Conservation (phyloP, 2,113 vertebrate species). For the Podarcis muralis region DNA sequence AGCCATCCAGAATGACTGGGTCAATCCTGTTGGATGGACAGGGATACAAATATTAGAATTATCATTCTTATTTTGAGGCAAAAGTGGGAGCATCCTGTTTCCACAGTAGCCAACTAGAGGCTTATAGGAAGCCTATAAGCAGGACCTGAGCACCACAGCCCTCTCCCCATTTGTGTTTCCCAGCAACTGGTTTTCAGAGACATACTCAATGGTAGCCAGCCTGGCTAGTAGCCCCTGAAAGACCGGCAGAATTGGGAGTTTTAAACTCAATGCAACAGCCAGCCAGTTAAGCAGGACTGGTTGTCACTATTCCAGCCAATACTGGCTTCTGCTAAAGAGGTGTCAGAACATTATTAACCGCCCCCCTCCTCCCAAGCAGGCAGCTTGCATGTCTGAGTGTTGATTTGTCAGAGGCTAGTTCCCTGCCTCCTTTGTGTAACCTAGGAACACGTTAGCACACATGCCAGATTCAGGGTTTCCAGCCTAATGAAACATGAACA, state of each 20-base stretch:
- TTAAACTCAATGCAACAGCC: not conserved
- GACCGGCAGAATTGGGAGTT: not conserved
- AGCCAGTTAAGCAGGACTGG: not conserved
- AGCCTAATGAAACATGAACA: accelerated
- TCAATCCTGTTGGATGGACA: too few relatives aligned
- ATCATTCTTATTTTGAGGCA: too few relatives aligned
- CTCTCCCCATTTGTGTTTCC: too few relatives aligned
- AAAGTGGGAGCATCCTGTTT: too few relatives aligned
- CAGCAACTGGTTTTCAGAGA: too few relatives aligned
- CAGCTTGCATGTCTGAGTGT: not conserved
- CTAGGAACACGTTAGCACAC: not conserved
- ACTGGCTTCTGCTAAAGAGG: not conserved
- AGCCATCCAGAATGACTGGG: too few relatives aligned
- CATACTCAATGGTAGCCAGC: too few relatives aligned
- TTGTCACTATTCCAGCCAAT: not conserved
- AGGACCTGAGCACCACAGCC: too few relatives aligned
- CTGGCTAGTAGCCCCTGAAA: too few relatives aligned
- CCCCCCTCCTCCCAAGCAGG: not conserved
- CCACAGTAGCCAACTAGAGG: too few relatives aligned
- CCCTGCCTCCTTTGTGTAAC: not conserved
- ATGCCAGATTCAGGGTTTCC: accelerated
- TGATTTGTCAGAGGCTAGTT: not conserved
- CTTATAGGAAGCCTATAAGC: too few relatives aligned
- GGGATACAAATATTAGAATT: too few relatives aligned
- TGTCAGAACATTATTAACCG: not conserved